Evolutionary conservation across 2,888 invertebrate genomes (phyloP).

Genomic region (Pollenia labialis): DNA sequence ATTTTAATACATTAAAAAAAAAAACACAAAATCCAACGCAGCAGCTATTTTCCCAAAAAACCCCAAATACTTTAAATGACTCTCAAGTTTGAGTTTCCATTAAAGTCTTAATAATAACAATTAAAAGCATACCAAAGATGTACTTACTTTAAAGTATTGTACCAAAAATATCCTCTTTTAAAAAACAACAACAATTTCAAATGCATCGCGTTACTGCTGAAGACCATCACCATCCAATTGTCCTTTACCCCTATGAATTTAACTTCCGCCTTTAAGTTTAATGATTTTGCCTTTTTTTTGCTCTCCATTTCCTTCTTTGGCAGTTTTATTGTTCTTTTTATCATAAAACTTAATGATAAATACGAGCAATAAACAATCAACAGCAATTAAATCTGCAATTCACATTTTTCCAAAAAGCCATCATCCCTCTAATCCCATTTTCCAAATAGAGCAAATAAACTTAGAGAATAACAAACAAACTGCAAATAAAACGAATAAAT

Average conservation of each 20-base stretch:
- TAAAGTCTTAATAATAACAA: not conserved
- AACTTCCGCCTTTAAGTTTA: conserved; percentile 51
- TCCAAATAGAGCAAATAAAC: conserved; percentile 51
- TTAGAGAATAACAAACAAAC: conserved; percentile 11
- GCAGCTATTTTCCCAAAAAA: too few species aligned
- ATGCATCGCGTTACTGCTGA: conserved; percentile 3
- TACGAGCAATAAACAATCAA: conserved; percentile 69
- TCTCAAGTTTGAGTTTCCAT: too few species aligned
- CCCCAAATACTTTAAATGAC: too few species aligned
- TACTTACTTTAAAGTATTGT: conserved; percentile 1
- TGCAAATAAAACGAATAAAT: conserved; percentile 27
- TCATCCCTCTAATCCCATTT: conserved; percentile 60
- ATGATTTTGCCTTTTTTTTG: conserved; percentile 47
- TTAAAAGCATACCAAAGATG: not conserved
- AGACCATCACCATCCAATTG: not conserved
- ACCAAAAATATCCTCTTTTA: not conserved
- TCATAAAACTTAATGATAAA: conserved; percentile 66
- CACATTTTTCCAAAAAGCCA: conserved; percentile 67
- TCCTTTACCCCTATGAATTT: not conserved
- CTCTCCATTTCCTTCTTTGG: conserved; percentile 52
- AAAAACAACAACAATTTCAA: conserved; percentile 5
- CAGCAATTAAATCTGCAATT: conserved; percentile 75
- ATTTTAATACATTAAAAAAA: too few species aligned
- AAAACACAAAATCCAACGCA: too few species aligned
- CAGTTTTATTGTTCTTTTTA: conserved; percentile 59